Conservation (phyloP, 2,113 vertebrate species). For the Paramisgurnus dabryanus region DNA sequence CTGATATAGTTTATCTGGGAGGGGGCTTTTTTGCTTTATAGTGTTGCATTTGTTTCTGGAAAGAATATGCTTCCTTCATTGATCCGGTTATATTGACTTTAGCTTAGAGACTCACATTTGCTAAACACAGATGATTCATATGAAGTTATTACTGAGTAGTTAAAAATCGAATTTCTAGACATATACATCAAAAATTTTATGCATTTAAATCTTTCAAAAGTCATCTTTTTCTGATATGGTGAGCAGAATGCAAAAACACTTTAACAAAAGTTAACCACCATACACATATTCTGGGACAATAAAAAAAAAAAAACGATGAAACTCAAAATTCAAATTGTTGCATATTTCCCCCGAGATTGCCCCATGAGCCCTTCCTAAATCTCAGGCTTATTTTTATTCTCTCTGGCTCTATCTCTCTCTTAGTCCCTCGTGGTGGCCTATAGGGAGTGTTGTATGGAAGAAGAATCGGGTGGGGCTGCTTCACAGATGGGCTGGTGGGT, state of each 20-base stretch:
- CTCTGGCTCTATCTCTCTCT: constrained; percentile 11
- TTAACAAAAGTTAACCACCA: no score
- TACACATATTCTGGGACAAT: no score
- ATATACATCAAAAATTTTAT: background rate
- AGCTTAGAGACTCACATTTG: constrained; percentile 34
- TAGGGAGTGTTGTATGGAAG: constrained; percentile 27
- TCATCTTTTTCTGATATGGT: no score
- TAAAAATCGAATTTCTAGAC: background rate
- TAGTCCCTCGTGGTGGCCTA: background rate
- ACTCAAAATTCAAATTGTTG: no score
- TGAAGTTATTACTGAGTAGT: background rate
- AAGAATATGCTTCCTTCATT: constrained; percentile 41
- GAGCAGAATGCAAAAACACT: no score
- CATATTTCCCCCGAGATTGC: background rate
- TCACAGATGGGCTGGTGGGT: constrained; percentile 58
- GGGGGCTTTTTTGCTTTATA: background rate
- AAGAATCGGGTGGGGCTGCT: constrained; percentile 52
- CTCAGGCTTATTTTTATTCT: background rate
- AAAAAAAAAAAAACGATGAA: no score
- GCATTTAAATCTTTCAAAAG: no score
- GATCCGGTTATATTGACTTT: constrained; percentile 52
- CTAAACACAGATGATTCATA: background rate
- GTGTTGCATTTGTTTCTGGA: constrained; percentile 28
- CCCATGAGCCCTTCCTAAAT: background rate
- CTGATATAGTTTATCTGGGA: background rate